Evolutionary conservation across 2,797 vertebrate genomes (phyloP), one percentile per base, ranked within the genome.

Genomic region (Lacerta agilis): DNA sequence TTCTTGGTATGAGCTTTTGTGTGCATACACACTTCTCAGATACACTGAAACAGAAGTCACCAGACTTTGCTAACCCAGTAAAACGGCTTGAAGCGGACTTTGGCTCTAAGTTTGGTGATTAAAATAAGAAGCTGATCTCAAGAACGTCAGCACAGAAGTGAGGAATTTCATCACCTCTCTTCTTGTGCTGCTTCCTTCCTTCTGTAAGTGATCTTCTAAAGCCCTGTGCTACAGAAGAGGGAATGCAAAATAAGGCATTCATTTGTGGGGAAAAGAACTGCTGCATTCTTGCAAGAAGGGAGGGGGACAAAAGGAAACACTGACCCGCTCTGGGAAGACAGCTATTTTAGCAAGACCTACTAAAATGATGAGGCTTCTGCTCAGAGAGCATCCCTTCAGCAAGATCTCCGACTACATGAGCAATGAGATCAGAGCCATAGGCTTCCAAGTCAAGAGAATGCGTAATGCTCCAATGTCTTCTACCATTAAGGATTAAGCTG

Each of bases 381-480:
- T 86, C 73, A 78, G n/a, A 86, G 71, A 72, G 11, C 23, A 41
- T 88, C 49, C 33, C 79, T 90, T 93, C 86, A 90, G 75, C 55
- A 71, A 84, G 86, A 93, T 86, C 67, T 91, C 41, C 67, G 58
- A 73, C 84, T 92, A 67, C 88, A 55, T 78, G 66, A 69, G 27
- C 84, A 86, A 2, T 80, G 86, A 94, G 87, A 83, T 91, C 88
- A 93, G 81, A 67, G 76, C 81, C 67, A 90, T 49, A 85, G 67
- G 83, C 89, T 93, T 79, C 82, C 72, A 90, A 90, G 69, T 92
- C 93, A 88, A 55, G 75, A n/a, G 61, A 79, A 92, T 82, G 91
- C 93, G 79, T 85, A 90, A 90, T 90, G 87, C 69, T 88, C 93
- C 93, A 75, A 66, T 88, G 75, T 86, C 82, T 92, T 90, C 80